Conservation (phyloP, 2,888 invertebrate species). For the Brenthis daphne region DNA sequence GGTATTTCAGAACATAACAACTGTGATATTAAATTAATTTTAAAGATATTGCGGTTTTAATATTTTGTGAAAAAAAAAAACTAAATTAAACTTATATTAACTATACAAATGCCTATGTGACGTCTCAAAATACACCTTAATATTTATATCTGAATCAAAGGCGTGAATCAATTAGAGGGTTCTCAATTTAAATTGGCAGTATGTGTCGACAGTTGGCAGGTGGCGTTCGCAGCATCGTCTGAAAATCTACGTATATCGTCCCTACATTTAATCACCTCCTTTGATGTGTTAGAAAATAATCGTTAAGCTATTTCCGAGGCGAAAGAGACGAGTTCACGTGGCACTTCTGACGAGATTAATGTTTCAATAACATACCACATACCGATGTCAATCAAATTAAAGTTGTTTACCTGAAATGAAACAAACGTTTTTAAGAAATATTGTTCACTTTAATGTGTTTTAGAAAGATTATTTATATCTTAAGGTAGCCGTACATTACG, state of each 20-base stretch:
- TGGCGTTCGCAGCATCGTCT: slow-evolving; percentile 56
- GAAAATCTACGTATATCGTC: slow-evolving; percentile 52
- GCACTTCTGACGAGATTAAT: slow-evolving; percentile 52
- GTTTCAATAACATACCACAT: slow-evolving; percentile 62
- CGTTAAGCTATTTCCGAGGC: slow-evolving; percentile 65
- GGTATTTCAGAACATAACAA: no score
- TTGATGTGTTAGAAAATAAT: slow-evolving; percentile 75
- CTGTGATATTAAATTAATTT: no score
- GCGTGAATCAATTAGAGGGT: slow-evolving; percentile 68
- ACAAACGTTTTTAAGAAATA: slow-evolving; percentile 31
- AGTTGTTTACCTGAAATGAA: slow-evolving; percentile 52
- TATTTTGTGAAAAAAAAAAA: no score
- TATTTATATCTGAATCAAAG: slow-evolving; percentile 66
- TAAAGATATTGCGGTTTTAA: no score
- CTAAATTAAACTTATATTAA: background rate
- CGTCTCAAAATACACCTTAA: slow-evolving; percentile 44
- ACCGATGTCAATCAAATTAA: slow-evolving; percentile 48
- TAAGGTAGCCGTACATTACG: no score
- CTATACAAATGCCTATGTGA: background rate
- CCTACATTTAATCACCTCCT: slow-evolving; percentile 70
- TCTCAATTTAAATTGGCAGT: slow-evolving; percentile 66
- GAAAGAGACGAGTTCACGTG: slow-evolving; percentile 51
- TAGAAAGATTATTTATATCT: background rate
- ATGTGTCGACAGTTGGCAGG: slow-evolving; percentile 71
- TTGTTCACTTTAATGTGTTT: slow-evolving; percentile 4